These are phyloP conservation scores for Sycophila texana DNA, from an alignment of 2,888 invertebrate species.

Conservation along the genomic window DNA sequence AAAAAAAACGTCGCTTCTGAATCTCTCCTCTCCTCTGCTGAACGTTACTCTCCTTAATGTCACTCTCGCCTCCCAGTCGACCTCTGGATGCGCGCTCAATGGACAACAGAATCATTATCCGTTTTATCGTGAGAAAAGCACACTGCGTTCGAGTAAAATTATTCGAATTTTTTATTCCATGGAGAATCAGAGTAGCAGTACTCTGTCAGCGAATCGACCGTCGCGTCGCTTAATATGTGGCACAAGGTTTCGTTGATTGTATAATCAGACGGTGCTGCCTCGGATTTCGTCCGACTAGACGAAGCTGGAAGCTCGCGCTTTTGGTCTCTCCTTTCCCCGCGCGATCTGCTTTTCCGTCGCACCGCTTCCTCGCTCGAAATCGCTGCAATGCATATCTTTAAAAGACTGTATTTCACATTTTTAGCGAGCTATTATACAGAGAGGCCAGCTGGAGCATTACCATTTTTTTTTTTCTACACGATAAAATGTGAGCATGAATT, in stretches of 20 bases:
- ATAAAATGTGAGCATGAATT: too few relatives aligned
- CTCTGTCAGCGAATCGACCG: constrained; percentile 26
- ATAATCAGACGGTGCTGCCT: constrained; percentile 51
- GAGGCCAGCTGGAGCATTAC: too few relatives aligned
- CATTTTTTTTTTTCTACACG: too few relatives aligned
- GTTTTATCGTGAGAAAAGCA: neutral
- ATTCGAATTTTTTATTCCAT: neutral
- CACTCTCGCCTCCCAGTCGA: neutral
- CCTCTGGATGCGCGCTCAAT: neutral
- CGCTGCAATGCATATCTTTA: too few relatives aligned
- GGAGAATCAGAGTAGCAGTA: neutral
- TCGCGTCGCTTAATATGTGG: constrained; percentile 44
- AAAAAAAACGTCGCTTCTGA: constrained; percentile 25
- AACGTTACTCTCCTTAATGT: neutral
- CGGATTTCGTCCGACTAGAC: neutral
- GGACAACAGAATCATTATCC: neutral
- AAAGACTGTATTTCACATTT: too few relatives aligned
- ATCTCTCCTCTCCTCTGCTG: neutral
- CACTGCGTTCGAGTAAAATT: neutral
- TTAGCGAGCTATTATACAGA: too few relatives aligned
- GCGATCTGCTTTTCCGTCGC: neutral
- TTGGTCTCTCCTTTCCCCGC: neutral
- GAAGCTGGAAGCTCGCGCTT: neutral
- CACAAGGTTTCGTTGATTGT: constrained; percentile 57
- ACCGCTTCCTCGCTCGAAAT: too few relatives aligned